Conservation (phyloP, 2,888 invertebrate species). For the Eurois occulta region DNA sequence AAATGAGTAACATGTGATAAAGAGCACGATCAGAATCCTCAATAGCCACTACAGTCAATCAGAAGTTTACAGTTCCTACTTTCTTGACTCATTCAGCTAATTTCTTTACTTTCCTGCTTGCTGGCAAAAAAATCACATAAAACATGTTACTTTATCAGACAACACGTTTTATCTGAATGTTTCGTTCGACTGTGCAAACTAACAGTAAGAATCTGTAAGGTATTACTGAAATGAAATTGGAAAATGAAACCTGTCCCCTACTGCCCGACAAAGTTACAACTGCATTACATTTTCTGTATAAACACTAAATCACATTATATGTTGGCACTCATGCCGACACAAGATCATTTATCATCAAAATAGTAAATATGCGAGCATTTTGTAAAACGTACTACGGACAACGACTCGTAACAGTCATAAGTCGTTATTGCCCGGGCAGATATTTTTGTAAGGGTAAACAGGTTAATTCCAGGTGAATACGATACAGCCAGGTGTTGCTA, state of each 20-base stretch:
- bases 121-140: not conserved
- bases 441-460: constrained; percentile 45
- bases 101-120: not conserved
- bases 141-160: not conserved
- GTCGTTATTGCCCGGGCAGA: constrained; percentile 23
- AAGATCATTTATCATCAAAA: constrained; percentile 45
- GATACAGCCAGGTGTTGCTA: not conserved
- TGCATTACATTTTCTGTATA: constrained; percentile 26
- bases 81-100: not conserved
- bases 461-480: constrained; percentile 38
- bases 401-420: constrained; percentile 16
- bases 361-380: constrained; percentile 39
- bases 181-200: not conserved
- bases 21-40: not conserved
- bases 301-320: constrained; percentile 38
- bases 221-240: not conserved
- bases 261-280: constrained; percentile 31
- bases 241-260: constrained; percentile 5
- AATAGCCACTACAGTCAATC: not conserved
- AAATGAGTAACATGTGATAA: not conserved
- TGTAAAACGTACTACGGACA: constrained; percentile 33
- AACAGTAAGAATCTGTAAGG: not conserved
- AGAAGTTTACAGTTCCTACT: not conserved
- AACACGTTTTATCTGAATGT: not conserved
- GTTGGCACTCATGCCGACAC: constrained; percentile 54